Evolutionary conservation across 2,888 invertebrate genomes (phyloP), one percentile per base, ranked within the genome.

Genomic region (Hypomecis atomaria): DNA sequence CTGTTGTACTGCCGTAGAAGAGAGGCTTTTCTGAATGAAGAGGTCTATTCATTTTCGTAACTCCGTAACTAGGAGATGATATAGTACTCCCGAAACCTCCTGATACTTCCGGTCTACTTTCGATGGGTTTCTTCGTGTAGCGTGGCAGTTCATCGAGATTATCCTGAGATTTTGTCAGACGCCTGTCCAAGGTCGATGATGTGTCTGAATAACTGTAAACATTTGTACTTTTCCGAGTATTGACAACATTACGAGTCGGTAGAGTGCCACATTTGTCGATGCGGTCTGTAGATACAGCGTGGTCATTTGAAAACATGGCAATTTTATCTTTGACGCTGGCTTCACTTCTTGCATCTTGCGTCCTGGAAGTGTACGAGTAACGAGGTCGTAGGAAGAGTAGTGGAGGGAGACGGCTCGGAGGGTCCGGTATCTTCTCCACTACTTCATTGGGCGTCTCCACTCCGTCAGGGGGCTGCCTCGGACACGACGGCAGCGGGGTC

Each of bases 321-420:
- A 97, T 97, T 90, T 97, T 97, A 82, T 97, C 97, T 78, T 96
- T 95, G 60, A 97, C 97, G 78, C 96, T 97, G 71, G 95, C 95
- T 86, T 96, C 96, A 70, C 96, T 96, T 79, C 95, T 95, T 73
- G 96, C 96, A 87, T 96, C 96, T 85, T 96, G 96, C 63, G 94
- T 93, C 93, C 96, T 89, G 4, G 92, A 91, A n/a, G 84, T 83
- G 67, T 94, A 87, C 1, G 90, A 88, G 67, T 84, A 87, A 36
- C 91, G 85, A 57, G 88, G 80, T 34, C 92, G 85, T n/a, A 61
- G 48, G 64, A 72, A 72, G 54, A 66, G 71, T 8, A 88, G 83
- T 36, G 90, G 86, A 34, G 92, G 90, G 5, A 89, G 76, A 48
- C 86, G 84, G 62, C 88, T 79, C 67, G 89, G 84, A 71, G 89